A percentile compares a stretch with the other conserved stretches of the same genome.
Evolutionary conservation across 2,113 vertebrate genomes (phyloP).

Genomic region (Salvator merianae): DNA sequence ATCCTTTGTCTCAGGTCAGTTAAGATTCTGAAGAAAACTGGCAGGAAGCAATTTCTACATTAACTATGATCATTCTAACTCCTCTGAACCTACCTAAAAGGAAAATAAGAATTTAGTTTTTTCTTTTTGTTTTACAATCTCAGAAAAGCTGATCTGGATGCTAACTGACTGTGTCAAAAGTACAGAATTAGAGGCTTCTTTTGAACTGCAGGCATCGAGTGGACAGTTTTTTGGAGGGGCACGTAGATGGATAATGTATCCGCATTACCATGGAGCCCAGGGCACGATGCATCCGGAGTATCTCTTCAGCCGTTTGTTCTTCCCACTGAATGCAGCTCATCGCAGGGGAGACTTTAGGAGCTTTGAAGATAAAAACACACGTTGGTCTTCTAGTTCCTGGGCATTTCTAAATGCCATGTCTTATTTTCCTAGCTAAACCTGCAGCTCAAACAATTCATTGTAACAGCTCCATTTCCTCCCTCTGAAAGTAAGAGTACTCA

Average conservation of each 20-base stretch:
- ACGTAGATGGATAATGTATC: too few relatives aligned
- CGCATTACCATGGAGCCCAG: conserved; percentile 84
- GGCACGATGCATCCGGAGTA: conserved; percentile 83
- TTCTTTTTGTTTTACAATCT: neutral
- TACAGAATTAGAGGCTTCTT: neutral
- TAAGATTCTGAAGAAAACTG: neutral
- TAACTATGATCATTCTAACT: neutral
- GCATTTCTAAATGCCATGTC: neutral
- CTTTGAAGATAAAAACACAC: conserved; percentile 63
- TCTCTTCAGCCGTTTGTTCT: conserved; percentile 85
- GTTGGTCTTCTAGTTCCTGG: neutral
- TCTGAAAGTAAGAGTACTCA: too few relatives aligned
- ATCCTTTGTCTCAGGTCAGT: neutral
- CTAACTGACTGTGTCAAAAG: neutral
- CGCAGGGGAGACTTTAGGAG: conserved; percentile 84
- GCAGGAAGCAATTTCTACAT: neutral
- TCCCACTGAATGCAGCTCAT: conserved; percentile 93
- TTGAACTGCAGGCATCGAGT: neutral
- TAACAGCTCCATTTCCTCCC: too few relatives aligned
- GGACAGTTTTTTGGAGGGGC: too few relatives aligned
- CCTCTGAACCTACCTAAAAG: neutral
- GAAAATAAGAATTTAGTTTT: neutral
- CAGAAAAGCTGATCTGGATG: neutral
- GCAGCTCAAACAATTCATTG: neutral
- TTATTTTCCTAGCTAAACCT: neutral